Evolutionary conservation across 2,888 invertebrate genomes (phyloP), one percentile per base, ranked within the genome.

Genomic region (Cryptus viduatorius): DNA sequence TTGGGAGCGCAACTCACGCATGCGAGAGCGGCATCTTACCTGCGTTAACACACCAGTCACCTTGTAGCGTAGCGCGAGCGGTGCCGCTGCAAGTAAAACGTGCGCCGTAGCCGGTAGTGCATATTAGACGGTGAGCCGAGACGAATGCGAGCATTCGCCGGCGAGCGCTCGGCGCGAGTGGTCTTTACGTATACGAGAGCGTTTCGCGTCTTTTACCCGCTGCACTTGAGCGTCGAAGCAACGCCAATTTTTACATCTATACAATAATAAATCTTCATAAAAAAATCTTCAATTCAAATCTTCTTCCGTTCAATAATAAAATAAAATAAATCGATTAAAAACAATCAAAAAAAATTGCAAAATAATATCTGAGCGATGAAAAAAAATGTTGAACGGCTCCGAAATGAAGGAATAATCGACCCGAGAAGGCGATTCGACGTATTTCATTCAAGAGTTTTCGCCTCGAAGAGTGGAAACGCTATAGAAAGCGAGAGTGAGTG

Each of bases 121-220:
- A 91, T 91, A 92, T 91, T 91, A 92, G 92, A 90, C 87, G 86
- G 89, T 86, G 89, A 87, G 86, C 89, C 87, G 84, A 87, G 87
- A 86, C 88, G 87, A 87, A 87, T 85, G 80, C 88, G 89, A 90
- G 90, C 92, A 92, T 91, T 92, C 90, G 91, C 92, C 91, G 91
- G 89, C 89, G 89, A 91, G 89, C 91, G 90, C 88, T 91, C 90
- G 89, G 88, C 88, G 88, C 87, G 90, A 90, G 88, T 86, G 87
- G 89, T 89, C 68, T 64, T 73, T 29, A 56, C 67, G 65, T 61
- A 19, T 19, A 4, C 42, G 50, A 69, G 29, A 31, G 69, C 37
- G 31, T 19, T 16, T 16, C 53, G 53, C 37, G 53, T 37, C 12
- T 56, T 12, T 24, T 56, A 2, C 19, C 19, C 56, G 56, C 1